Percentiles rank a stretch among this genome's conserved stretches.
Evolutionary conservation across 2,797 vertebrate genomes (phyloP).

Genomic region (Phyllotis vaccarum): DNA sequence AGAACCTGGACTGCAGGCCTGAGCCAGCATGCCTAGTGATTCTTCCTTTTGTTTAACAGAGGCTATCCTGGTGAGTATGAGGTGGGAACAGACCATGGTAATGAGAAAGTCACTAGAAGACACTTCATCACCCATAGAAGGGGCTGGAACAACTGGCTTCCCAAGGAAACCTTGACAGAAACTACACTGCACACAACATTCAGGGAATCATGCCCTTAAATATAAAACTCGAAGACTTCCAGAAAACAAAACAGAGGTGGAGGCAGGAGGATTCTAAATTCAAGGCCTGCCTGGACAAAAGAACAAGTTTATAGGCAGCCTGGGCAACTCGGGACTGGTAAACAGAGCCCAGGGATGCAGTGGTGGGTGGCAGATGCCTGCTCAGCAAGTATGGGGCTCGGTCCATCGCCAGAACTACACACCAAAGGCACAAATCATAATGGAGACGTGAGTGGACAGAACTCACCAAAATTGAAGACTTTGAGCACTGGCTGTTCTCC

Average conservation of each 20-base stretch:
- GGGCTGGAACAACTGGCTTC: neutral
- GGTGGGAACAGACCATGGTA: neutral
- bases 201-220: neutral
- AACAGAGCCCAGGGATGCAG: neutral
- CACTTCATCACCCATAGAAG: neutral
- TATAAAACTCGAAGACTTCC: slow-evolving; percentile 12
- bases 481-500: neutral
- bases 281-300: neutral
- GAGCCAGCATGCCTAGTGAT: neutral
- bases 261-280: neutral
- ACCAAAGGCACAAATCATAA: neutral
- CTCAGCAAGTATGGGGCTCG: neutral
- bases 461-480: neutral
- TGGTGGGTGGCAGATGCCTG: neutral
- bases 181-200: neutral
- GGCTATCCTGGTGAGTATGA: neutral
- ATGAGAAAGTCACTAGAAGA: neutral
- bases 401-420: neutral
- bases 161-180: neutral
- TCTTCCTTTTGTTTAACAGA: neutral
- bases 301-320: neutral
- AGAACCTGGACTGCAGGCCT: neutral
- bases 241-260: neutral
- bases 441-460: neutral
- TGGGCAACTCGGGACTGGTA: neutral